Conservation (phyloP, 2,888 invertebrate species). For the Scaptomyza flava region DNA sequence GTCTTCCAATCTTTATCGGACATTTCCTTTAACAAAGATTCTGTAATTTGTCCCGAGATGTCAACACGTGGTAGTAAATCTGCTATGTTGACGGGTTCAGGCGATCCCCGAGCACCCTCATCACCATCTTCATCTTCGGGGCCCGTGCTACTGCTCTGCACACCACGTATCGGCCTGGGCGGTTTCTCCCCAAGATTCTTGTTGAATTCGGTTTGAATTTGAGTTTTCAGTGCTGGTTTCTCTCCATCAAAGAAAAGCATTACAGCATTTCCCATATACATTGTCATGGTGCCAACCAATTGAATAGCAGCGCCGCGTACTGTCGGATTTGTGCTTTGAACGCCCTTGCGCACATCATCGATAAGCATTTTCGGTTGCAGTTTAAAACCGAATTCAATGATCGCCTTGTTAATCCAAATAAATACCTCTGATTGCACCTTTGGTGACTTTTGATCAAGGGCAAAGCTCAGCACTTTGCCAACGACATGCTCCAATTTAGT, state of each 20-base stretch:
- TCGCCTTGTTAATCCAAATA: constrained; percentile 90
- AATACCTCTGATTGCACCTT: constrained; percentile 95
- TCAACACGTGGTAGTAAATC: constrained; percentile 92
- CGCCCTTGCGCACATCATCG: constrained; percentile 92
- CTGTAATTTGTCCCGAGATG: constrained; percentile 93
- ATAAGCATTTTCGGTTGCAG: constrained; percentile 90
- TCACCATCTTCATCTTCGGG: constrained; percentile 58
- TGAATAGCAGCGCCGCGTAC: constrained; percentile 91
- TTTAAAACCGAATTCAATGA: constrained; percentile 94
- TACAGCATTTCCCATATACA: constrained; percentile 91
- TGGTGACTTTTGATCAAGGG: constrained; percentile 95
- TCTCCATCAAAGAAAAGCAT: constrained; percentile 93
- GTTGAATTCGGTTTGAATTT: constrained; percentile 94
- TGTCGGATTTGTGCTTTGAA: constrained; percentile 93
- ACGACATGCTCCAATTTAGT: constrained; percentile 91
- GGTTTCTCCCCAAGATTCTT: constrained; percentile 91
- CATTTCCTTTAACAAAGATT: constrained; percentile 91
- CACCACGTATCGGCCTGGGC: constrained; percentile 90
- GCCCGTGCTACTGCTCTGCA: constrained; percentile 69
- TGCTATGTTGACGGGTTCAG: constrained; percentile 86
- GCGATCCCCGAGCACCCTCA: constrained; percentile 55
- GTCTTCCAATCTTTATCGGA: constrained; percentile 97
- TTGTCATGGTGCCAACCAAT: constrained; percentile 88
- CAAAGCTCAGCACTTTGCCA: constrained; percentile 89
- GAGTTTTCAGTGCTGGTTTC: constrained; percentile 92